Base-by-base conservation (phyloP, 64 coral and sea anemone genomes). In the Hydrozoanthus tunicans region DNA sequence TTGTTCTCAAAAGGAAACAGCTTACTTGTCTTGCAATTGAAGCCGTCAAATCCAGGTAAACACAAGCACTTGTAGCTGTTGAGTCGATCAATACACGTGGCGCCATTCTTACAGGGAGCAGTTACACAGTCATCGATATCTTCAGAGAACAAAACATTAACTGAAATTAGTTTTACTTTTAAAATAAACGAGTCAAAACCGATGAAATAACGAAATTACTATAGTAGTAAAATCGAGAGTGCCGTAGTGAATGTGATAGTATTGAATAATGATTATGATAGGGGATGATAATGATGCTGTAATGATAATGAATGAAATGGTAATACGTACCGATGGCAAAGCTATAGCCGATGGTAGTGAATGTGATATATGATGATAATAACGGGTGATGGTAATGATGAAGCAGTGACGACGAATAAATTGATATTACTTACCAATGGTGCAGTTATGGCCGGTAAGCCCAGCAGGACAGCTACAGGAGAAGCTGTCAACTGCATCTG, bases 61-160 rank as follows among this genome's bases (percentile, higher is more conserved):
- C 86, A 90, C 9, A 24, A 5, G 57, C 86, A 90, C 13, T 13
- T 12, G 73, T 78, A 90, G 32, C 86, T 73, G 62, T 90, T 90
- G 9, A 90, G 58, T 72, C 76, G 86, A 17, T 90, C 73, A 7
- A 24, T 63, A 78, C 86, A 90, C 14, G 73, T 12, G 24, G 70
- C 86, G 27, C 86, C 73, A 5, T 90, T 90, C 43, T 77, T 62
- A 51, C 86, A 90, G 1, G 86, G 86, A 53, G 51, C 76, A 14
- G 69, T 77, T 26, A 73, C n/a, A 60, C 72, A 90, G 13, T 90
- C 86, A 24, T 90, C 9, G 24, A 90, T 59, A 43, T 90, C 73
- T 90, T 14, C 15, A 23, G 14, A 12, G 10, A 25, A 82, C 59
- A 12, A 61, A 2, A 64, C 0, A 2, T 43, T 43, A 43, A 43